Conservation (phyloP, 2,797 vertebrate species). For the Fistularia commersonii region DNA sequence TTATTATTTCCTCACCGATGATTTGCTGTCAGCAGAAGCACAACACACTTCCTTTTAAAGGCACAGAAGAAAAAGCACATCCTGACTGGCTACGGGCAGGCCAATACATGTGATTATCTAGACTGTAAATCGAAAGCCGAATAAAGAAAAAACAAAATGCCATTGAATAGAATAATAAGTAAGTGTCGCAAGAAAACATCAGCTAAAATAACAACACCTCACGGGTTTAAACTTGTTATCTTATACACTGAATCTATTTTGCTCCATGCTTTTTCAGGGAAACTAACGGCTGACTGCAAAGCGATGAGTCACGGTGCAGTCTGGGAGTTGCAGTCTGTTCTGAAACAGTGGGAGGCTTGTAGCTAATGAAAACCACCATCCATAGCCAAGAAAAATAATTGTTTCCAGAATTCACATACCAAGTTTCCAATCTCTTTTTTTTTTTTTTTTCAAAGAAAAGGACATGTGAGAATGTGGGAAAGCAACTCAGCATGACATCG, state of each 20-base stretch:
- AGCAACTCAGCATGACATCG: conserved; percentile 40
- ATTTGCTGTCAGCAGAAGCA: conserved; percentile 63
- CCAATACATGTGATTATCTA: not conserved
- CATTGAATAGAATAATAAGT: too few relatives aligned
- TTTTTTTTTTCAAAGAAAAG: not conserved
- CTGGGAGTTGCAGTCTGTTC: conserved; percentile 52
- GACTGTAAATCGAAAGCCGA: conserved; percentile 3
- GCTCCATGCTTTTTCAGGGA: conserved; percentile 14
- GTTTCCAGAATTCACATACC: conserved; percentile 63
- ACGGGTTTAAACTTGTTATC: conserved; percentile 40
- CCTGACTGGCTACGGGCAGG: conserved; percentile 3
- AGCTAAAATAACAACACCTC: conserved; percentile 22
- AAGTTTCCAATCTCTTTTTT: conserved; percentile 48
- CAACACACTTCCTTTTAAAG: conserved; percentile 39
- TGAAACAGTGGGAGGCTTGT: conserved; percentile 37
- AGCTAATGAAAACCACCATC: conserved; percentile 58
- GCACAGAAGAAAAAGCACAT: conserved; percentile 26
- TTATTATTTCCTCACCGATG: conserved; percentile 50
- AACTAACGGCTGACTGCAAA: conserved; percentile 26
- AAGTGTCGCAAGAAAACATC: conserved; percentile 26
- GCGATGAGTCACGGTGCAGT: conserved; percentile 61
- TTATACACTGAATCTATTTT: conserved; percentile 26
- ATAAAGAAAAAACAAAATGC: not conserved
- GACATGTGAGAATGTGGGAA: conserved; percentile 28
- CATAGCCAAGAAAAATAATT: conserved; percentile 63